Evolutionary conservation across 1,140 invertebrate genomes (phyloP).

Genomic region (Drosophila nannoptera): DNA sequence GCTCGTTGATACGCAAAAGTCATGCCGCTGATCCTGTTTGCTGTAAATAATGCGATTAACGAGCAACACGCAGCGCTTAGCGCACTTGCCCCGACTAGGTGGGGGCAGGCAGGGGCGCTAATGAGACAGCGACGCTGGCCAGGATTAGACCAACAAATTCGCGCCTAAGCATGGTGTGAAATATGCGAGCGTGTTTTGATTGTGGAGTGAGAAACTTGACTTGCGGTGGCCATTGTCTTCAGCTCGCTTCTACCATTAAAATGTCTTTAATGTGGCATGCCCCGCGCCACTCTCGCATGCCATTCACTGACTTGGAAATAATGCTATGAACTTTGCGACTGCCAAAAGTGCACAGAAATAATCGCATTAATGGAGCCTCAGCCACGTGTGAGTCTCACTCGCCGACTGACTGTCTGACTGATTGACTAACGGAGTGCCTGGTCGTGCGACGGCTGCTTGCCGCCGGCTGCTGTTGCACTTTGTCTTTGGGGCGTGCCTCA

Average conservation of each 20-base stretch:
- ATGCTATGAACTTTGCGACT: constrained; percentile 70
- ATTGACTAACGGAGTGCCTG: constrained; percentile 37
- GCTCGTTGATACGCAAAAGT: constrained; percentile 43
- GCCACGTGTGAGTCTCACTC: constrained; percentile 62
- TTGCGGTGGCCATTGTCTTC: constrained; percentile 55
- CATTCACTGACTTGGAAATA: constrained; percentile 76
- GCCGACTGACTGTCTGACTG: constrained; percentile 25
- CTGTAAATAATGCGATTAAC: constrained; percentile 80
- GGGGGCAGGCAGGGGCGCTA: constrained; percentile 35
- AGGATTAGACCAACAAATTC: constrained; percentile 72
- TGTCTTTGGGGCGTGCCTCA: constrained; percentile 63
- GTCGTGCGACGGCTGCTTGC: constrained; percentile 65
- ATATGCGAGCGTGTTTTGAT: constrained; percentile 32
- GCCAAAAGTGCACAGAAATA: constrained; percentile 75
- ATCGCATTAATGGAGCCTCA: constrained; percentile 69
- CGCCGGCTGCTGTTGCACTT: constrained; percentile 59
- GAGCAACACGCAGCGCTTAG: constrained; percentile 65
- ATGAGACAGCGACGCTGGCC: constrained; percentile 57
- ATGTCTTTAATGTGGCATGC: constrained; percentile 60
- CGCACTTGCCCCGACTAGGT: constrained; percentile 7
- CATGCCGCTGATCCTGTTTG: constrained; percentile 78
- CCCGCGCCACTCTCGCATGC: constrained; percentile 49
- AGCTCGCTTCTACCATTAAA: constrained; percentile 57
- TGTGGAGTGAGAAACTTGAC: constrained; percentile 30
- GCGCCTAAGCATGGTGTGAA: constrained; percentile 71